Evolutionary conservation across 2,888 invertebrate species (phyloP), one percentile per base, ranked within the genome.

Genomic region (Ennomos quercinarius): DNA sequence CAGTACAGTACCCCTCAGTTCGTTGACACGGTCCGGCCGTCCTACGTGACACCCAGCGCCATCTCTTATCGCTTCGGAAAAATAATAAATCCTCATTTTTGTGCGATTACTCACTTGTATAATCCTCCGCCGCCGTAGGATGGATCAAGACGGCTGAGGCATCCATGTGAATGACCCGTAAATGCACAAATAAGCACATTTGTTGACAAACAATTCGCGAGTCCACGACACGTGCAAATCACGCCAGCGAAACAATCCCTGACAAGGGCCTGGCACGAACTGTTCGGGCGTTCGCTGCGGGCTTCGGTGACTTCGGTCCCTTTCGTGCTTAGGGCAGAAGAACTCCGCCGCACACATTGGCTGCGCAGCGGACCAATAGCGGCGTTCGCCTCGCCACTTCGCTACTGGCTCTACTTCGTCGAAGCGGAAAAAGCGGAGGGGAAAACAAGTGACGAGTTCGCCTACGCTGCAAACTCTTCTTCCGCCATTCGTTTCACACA

Each of bases 191-290:
- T 71, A 73, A 75, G 72, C 77, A 80, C 79, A 82, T 82, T 79
- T 81, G 80, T 84, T 84, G 81, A 74, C 67, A 83, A 84, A 79
- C 80, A 81, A 78, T n/a, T 34, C 41, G 43, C 56, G 53, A 48
- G 43, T 66, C 52, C 65, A 67, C 68, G 70, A 64, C 65, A 73
- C 75, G 81, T 76, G 71, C 79, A 78, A 78, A 80, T 81, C 70
- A 77, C 77, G 78, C 73, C 73, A 64, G 71, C 71, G 65, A 81
- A 80, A 81, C 87, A 73, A 76, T 83, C 77, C 79, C 77, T 82
- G 75, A 65, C 89, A 87, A 90, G 89, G 89, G 88, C 88, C 84
- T 81, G 80, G 79, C 76, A 78, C 83, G 83, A 84, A 91, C 89
- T 90, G 87, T 75, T 75, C 77, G 59, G 58, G 57, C 63, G 64